Evolutionary conservation across 2,797 vertebrate genomes (phyloP), one percentile per base, ranked within the genome.

Genomic region (Poeciliopsis infans): DNA sequence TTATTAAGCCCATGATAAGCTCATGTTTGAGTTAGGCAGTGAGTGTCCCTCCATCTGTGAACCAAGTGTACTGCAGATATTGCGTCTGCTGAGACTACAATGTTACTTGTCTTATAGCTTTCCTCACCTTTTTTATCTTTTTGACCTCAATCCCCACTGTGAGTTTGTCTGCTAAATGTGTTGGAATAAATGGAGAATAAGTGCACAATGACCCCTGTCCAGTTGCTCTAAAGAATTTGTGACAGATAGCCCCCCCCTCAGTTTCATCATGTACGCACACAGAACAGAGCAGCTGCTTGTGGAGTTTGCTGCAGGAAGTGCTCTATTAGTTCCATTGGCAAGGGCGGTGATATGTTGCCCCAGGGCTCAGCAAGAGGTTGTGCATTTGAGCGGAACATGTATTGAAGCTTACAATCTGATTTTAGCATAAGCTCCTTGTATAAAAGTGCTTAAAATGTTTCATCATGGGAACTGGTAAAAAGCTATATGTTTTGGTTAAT

Each of bases 241-340:
- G 83, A 84, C 81, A 87, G 66, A 87, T 84, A 83, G 57, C 61
- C 76, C 83, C 81, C 75, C 51, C 79, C 8, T 13, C 61, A 18
- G 10, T 55, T 77, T 71, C 49, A 55, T 70, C 66, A 45, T 36
- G 57, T 49, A 53, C 71, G 69, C 80, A 91, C 85, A 87, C 57
- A 84, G 85, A 88, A 90, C 64, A 82, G 72, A 91, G 93, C 94
- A 95, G 93, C 94, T 94, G 93, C 91, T 86, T 90, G 87, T 87
- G 85, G 86, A 86, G 78, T 84, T 89, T 86, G 83, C 85, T 90
- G 89, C 93, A 94, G 95, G 93, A 95, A 94, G 91, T 86, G 79
- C 89, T 93, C 87, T 93, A 94, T 95, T 94, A 94, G 93, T 94
- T 95, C 92, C 92, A 94, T 91, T 92, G 89, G 88, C 69, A 85